Conservation (phyloP, 2,797 vertebrate species). For the Catharus ustulatus region DNA sequence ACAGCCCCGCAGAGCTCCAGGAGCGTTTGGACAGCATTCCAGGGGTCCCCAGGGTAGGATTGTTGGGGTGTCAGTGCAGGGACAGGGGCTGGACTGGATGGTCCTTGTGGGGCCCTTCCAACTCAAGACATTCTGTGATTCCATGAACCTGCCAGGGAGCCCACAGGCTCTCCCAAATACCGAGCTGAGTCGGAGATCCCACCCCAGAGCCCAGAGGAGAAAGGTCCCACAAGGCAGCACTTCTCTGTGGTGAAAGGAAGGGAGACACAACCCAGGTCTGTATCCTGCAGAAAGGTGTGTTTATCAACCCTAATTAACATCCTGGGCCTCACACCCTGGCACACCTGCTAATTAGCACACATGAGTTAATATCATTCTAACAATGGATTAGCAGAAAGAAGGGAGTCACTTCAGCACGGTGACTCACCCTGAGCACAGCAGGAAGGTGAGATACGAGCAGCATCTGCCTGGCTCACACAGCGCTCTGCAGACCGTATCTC, state of each 20-base stretch:
- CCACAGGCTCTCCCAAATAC: background rate
- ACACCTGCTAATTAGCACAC: conserved; percentile 64
- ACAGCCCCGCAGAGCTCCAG: background rate
- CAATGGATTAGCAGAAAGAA: conserved; percentile 37
- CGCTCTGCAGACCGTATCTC: background rate
- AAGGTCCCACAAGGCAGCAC: background rate
- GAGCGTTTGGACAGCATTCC: rapidly evolving
- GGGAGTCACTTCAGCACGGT: conserved; percentile 1
- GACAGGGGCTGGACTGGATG: background rate
- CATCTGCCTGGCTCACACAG: background rate
- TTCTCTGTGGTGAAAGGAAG: background rate
- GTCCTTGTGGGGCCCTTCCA: background rate
- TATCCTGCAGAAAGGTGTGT: background rate
- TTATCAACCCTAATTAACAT: conserved; percentile 45
- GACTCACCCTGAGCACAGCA: conserved; percentile 4
- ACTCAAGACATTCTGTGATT: background rate
- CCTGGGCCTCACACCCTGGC: conserved; percentile 50
- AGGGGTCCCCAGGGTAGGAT: background rate
- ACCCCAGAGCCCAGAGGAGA: background rate
- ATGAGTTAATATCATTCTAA: conserved; percentile 29
- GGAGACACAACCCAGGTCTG: background rate
- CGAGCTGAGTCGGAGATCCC: background rate
- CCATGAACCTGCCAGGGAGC: background rate
- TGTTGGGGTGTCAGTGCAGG: background rate
- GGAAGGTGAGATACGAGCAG: background rate